These are phyloP conservation scores for Hemaris fuciformis DNA, from an alignment of 2,888 invertebrate species.

Conservation along the genomic window DNA sequence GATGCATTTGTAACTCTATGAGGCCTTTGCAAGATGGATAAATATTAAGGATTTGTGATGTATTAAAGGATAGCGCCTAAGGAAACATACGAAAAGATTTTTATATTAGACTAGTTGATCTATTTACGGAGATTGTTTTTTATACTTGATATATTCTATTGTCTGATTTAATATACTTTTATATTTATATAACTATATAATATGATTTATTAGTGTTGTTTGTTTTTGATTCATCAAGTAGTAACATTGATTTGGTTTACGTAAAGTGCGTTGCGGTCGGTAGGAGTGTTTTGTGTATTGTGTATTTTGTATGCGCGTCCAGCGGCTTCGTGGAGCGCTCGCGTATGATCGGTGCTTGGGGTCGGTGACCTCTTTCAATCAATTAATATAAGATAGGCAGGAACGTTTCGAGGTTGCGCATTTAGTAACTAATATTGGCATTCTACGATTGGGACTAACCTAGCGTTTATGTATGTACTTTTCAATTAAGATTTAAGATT, in stretches of 20 bases:
- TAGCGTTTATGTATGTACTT: slow-evolving; percentile 80
- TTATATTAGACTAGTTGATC: slow-evolving; percentile 82
- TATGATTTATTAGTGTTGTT: slow-evolving; percentile 82
- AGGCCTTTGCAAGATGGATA: slow-evolving; percentile 82
- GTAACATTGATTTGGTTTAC: slow-evolving; percentile 66
- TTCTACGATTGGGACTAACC: slow-evolving; percentile 83
- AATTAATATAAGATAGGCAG: slow-evolving; percentile 70
- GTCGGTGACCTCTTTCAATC: slow-evolving; percentile 71
- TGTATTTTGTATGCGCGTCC: slow-evolving; percentile 26
- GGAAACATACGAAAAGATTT: slow-evolving; percentile 82
- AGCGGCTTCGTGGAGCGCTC: slow-evolving; percentile 21
- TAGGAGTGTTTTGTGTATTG: too few relatives aligned
- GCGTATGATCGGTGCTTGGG: slow-evolving; percentile 65
- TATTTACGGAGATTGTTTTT: slow-evolving; percentile 83
- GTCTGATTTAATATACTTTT: slow-evolving; percentile 81
- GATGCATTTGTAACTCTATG: slow-evolving; percentile 82
- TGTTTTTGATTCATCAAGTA: slow-evolving; percentile 76
- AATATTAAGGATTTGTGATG: slow-evolving; percentile 82
- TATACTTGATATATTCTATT: slow-evolving; percentile 82
- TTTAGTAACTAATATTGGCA: slow-evolving; percentile 82
- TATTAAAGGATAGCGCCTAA: slow-evolving; percentile 82
- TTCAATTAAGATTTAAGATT: slow-evolving; percentile 81
- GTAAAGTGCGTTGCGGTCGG: slow-evolving; percentile 22
- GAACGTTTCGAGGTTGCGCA: slow-evolving; percentile 76
- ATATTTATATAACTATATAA: slow-evolving; percentile 77